Base-by-base conservation (phyloP, 2,888 invertebrate genomes). In the Hemithea aestivaria region DNA sequence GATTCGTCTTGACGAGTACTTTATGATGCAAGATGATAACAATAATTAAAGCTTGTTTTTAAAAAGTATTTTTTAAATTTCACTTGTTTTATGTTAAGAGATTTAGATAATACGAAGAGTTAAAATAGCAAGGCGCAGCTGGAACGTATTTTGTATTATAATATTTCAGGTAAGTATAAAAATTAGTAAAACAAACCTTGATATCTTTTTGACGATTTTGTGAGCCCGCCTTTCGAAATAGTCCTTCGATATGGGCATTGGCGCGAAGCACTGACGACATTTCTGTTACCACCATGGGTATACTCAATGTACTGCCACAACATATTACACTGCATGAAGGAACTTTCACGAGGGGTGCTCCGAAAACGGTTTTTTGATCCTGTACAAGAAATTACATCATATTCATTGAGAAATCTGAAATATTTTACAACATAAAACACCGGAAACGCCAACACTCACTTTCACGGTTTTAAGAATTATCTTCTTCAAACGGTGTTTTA, bases 191-290 rank as follows among this genome's bases (percentile, higher is more conserved):
- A 70, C 45, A 6, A 29, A 94, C 93, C 82, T 92, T 92, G 10
- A 96, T 90, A 73, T 95, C 95, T 64, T 92, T 93, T 73, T 96
- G 95, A 45, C 96, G 89, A 22, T 90, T 88, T 56, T 94, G 91
- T 1, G 96, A 95, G 7, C 96, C 97, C 29, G 95, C 95, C 84
- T 96, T 96, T 5, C 97, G 89, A 72, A 97, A 97, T 29, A 97
- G 78, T 0, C 97, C 97, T 69, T 96, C 96, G 10, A 92, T 91
- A 36, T 90, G 89, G 16, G 93, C 89, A 73, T 93, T 90, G 27
- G 90, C 84, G 47, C 91, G 81, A 32, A 95, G 89, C 57, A 90
- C 91, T 34, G 90, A 87, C 56, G 93, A 92, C 62, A 93, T 90
- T 65, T 93, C 91, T 53, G 91, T 90, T 1, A 95, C 90, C 61